A percentile compares a stretch with the other conserved stretches of the same genome.
These are phyloP conservation scores for Oscheius myriophilus DNA, from an alignment of 2,888 invertebrate species.

Conservation along the genomic window DNA sequence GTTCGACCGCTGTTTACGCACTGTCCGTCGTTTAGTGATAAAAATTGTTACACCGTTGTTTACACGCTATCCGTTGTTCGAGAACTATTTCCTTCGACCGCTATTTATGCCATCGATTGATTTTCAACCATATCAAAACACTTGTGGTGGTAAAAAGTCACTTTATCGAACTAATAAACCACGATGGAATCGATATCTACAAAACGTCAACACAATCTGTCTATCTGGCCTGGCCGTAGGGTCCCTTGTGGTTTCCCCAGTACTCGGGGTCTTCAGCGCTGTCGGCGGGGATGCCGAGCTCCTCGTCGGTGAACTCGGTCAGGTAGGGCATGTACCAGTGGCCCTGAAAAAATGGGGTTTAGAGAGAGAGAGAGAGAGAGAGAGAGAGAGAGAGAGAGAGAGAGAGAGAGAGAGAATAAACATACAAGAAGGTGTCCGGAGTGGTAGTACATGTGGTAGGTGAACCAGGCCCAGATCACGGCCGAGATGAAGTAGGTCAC, in stretches of 20 bases:
- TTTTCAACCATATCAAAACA: too few species aligned
- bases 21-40: too few species aligned
- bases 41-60: too few species aligned
- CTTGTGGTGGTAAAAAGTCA: too few species aligned
- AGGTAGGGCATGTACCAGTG: conserved; percentile 69
- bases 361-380: not conserved
- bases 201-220: conserved; percentile 16
- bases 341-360: conserved; percentile 17
- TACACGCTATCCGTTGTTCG: too few species aligned
- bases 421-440: conserved; percentile 60
- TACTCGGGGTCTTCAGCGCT: conserved; percentile 68
- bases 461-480: conserved; percentile 65
- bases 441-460: conserved; percentile 69
- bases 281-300: conserved; percentile 69
- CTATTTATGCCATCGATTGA: too few species aligned
- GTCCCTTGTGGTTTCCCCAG: conserved; percentile 66
- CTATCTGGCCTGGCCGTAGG: conserved; percentile 63
- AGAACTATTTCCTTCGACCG: too few species aligned
- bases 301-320: conserved; percentile 68
- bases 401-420: not conserved
- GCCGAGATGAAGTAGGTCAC: conserved; percentile 58
- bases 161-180: too few species aligned
- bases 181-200: too few species aligned
- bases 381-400: conserved; percentile 48
- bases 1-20: too few species aligned